Percentiles rank a stretch among this genome's conserved stretches.
Conservation (phyloP, 1,140 invertebrate species). For the Trichonephila inaurata region DNA sequence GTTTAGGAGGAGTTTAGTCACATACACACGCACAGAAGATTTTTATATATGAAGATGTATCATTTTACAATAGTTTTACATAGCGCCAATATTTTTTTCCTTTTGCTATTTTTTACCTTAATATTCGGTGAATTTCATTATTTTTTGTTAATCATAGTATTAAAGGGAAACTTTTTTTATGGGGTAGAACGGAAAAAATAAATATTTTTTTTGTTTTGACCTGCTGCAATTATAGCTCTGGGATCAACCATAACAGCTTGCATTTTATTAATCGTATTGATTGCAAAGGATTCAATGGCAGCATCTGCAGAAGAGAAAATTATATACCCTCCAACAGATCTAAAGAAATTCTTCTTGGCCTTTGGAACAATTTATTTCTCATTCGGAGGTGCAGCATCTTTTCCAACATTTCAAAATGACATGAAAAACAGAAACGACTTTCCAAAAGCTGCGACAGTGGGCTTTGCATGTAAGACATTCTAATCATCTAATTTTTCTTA, state of each 20-base stretch:
- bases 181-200: not conserved
- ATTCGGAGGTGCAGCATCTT: constrained; percentile 86
- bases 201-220: constrained; percentile 79
- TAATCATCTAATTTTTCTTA: too few relatives aligned
- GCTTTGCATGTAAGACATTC: constrained; percentile 82
- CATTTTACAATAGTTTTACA: too few relatives aligned
- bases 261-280: constrained; percentile 83
- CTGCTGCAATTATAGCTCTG: constrained; percentile 83
- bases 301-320: not conserved
- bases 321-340: constrained; percentile 75
- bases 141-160: not conserved
- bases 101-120: too few relatives aligned
- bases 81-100: too few relatives aligned
- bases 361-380: constrained; percentile 86
- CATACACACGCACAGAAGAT: too few relatives aligned
- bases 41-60: too few relatives aligned
- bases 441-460: constrained; percentile 82
- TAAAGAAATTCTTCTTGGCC: constrained; percentile 84
- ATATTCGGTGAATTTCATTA: too few relatives aligned
- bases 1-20: too few relatives aligned
- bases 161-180: not conserved
- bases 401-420: constrained; percentile 87
- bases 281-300: not conserved
- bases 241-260: constrained; percentile 84
- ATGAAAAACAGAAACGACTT: constrained; percentile 85